A percentile compares a stretch with the other conserved stretches of the same genome.
Conservation (phyloP, 2,797 vertebrate genomes). For the Aeoliscus strigatus region DNA sequence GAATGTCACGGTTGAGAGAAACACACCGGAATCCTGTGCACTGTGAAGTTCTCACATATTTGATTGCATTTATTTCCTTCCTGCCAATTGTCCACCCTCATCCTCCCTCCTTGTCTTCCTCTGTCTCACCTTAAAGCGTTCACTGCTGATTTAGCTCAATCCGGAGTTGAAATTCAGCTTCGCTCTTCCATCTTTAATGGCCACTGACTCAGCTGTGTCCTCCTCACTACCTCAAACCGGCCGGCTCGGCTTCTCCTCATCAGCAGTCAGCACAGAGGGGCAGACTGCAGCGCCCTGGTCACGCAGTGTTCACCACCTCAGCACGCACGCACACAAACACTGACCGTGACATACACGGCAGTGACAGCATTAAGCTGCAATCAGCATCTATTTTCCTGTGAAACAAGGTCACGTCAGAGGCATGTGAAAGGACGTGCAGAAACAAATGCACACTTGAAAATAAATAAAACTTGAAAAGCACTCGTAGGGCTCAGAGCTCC, state of each 20-base stretch:
- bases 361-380: slow-evolving; percentile 17
- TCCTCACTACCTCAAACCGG: slow-evolving; percentile 36
- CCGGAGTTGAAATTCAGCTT: slow-evolving; percentile 24
- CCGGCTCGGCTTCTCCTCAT: slow-evolving; percentile 25
- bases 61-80: slow-evolving; percentile 1
- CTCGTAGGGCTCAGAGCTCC: too few relatives aligned
- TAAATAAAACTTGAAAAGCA: too few relatives aligned
- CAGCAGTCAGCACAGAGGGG: slow-evolving; percentile 17
- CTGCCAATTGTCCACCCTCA: background rate
- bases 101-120: background rate
- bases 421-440: slow-evolving; percentile 12
- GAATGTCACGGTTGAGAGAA: slow-evolving; percentile 25
- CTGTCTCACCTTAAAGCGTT: slow-evolving; percentile 3
- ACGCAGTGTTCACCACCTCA: slow-evolving; percentile 15
- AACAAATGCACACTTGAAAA: too few relatives aligned
- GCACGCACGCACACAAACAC: too few relatives aligned
- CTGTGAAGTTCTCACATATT: slow-evolving; percentile 9
- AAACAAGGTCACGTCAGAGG: slow-evolving; percentile 12
- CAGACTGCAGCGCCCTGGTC: slow-evolving; percentile 16
- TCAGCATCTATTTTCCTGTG: slow-evolving; percentile 27
- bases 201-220: slow-evolving; percentile 39
- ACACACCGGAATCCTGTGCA: slow-evolving; percentile 25
- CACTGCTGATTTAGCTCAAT: slow-evolving; percentile 11
- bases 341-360: slow-evolving; percentile 27
- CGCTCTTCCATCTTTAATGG: slow-evolving; percentile 31